These are phyloP conservation scores for Drosophila pseudotakahashii DNA, from an alignment of 2,888 invertebrate genomes.

Conservation along the genomic window DNA sequence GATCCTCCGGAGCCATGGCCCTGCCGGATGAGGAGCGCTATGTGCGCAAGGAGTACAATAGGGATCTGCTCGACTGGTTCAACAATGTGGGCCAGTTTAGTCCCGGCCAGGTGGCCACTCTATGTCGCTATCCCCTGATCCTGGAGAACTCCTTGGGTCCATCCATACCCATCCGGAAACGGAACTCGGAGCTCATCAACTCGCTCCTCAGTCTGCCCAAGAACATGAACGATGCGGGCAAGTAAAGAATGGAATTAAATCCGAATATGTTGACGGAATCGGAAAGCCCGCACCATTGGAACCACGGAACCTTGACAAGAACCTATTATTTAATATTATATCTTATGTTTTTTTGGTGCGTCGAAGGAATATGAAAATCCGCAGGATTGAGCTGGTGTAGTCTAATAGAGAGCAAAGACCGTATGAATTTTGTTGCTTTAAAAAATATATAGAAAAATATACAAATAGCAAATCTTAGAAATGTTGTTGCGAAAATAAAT, in stretches of 20 bases:
- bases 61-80: conserved; percentile 81
- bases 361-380: conserved; percentile 26
- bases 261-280: background rate
- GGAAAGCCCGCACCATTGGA: conserved; percentile 3
- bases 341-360: conserved; percentile 7
- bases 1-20: conserved; percentile 60
- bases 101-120: conserved; percentile 63
- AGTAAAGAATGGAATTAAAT: conserved; percentile 79
- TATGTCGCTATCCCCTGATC: conserved; percentile 74
- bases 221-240: conserved; percentile 90
- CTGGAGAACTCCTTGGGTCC: conserved; percentile 63
- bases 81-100: conserved; percentile 71
- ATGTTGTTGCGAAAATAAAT: background rate
- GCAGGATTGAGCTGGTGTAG: conserved; percentile 23
- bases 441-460: conserved; percentile 19
- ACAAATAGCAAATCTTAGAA: conserved; percentile 19
- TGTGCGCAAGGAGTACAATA: conserved; percentile 81
- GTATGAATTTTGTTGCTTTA: conserved; percentile 43
- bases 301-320: conserved; percentile 23
- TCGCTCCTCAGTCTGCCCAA: conserved; percentile 91
- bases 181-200: conserved; percentile 90
- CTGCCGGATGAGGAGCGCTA: conserved; percentile 82
- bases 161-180: conserved; percentile 86
- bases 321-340: conserved; percentile 17
- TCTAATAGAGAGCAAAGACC: conserved; percentile 36